Evolutionary conservation across 1,140 invertebrate species (phyloP), one percentile per base, ranked within the genome.

Genomic region (Heterodera carotae): DNA sequence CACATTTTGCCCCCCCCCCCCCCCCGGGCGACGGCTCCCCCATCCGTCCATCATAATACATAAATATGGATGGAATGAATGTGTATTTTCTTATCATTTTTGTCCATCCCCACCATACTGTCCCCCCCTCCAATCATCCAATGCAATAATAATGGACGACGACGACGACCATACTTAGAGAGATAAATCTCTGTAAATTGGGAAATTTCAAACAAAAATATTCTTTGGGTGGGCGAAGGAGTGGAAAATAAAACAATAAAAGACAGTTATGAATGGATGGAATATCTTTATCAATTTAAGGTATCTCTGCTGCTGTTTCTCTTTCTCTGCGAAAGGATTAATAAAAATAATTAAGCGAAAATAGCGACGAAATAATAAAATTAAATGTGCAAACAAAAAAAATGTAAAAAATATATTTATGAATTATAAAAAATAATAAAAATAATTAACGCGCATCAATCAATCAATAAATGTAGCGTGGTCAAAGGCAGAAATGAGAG

Each of bases 211-310:
- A 67, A 67, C 31, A 67, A 34, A 25, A 67, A 5, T 34, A 15
- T n/a, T 8, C 43, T 22, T 8, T 29, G n/a, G 29, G 67, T 7
- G 25, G 43, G 43, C n/a, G 8, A 39, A n/a, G 25, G 25, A 7
- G n/a, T 25, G 18, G 25, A 69, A 69, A 39, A 39, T 69, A 69
- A 69, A 33, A 69, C 27, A 34, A 69, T 43, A 69, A 69, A 69
- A 69, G 34, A 69, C 8, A 69, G 15, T 67, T 33, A 69, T 69
- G 12, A 69, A 69, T 69, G 31, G n/a, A 70, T 33, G 7, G 36
- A 29, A 34, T 31, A 25, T 68, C 5, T n/a, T 68, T 43, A 70
- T 31, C 34, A 29, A 53, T 25, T 69, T 69, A n/a, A 36, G 12
- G 4, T 18, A 18, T 34, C 12, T 43, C 6, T 43, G n/a, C n/a